Conservation (phyloP, 2,113 vertebrate genomes). For the Microtus montanus region DNA sequence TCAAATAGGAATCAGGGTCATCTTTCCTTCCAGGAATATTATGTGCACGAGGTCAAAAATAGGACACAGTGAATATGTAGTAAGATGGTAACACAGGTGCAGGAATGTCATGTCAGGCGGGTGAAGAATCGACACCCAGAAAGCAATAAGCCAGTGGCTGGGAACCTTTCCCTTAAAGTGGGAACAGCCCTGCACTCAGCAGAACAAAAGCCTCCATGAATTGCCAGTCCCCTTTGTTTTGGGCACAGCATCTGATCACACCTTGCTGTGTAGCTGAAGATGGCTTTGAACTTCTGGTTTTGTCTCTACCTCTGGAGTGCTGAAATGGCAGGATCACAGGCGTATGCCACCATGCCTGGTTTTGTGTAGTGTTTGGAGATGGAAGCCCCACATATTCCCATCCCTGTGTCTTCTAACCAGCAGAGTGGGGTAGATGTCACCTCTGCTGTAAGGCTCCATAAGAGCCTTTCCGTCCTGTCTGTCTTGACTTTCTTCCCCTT, state of each 20-base stretch:
- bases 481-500: not conserved
- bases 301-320: not conserved
- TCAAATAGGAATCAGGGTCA: not conserved
- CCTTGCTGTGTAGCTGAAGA: not conserved
- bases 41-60: not conserved
- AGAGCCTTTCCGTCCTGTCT: not conserved
- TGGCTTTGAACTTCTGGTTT: not conserved
- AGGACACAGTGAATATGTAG: no score
- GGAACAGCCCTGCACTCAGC: not conserved
- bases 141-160: not conserved
- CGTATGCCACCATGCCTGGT: not conserved
- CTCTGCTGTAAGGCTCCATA: not conserved
- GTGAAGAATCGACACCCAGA: not conserved
- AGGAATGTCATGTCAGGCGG: not conserved
- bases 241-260: not conserved
- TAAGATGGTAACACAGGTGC: not conserved
- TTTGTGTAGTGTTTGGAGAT: not conserved
- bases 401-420: not conserved
- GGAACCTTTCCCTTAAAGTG: no score
- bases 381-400: not conserved
- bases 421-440: no score
- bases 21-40: not conserved
- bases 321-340: not conserved
- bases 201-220: not conserved
- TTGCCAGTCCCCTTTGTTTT: not conserved